Evolutionary conservation across 2,888 invertebrate species (phyloP), one percentile per base, ranked within the genome.

Genomic region (Eledona agricola): DNA sequence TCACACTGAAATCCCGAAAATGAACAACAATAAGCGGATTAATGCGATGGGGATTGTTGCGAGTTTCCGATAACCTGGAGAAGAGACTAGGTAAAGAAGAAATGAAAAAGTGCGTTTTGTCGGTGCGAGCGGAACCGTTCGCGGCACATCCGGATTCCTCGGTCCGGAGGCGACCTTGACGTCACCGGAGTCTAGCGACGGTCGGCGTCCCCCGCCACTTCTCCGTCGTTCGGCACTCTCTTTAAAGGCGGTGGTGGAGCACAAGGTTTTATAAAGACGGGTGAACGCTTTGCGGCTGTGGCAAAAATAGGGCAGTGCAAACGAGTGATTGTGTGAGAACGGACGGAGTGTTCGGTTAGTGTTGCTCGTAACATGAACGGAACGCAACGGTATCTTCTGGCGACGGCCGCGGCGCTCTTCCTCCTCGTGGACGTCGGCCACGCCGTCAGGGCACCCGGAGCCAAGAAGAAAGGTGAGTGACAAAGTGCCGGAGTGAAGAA

Each of bases 201-300:
- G 20, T 34, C 31, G 40, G 17, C 35, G 25, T 42, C 28, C 32
- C 40, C 53, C 47, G 15, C 37, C 37, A 25, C 23, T 1, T 9
- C 12, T 7, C 25, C 31, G 10, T 15, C 29, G 12, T 19, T 15
- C 9, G 23, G 17, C 49, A 23, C 31, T 49, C 47, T 53, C 43
- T 53, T 29, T 32, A 51, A 45, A 29, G 25, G 11, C 26, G 45
- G 54, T 54, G 54, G 54, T 54, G 49, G 54, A 35, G 50, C 45
- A 45, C 81, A 82, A 82, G 82, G 82, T 82, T 82, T 82, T 82
- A 82, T 82, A 82, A 81, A 82, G 79, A 79, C 79, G 80, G 76
- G 80, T 80, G 79, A 80, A 81, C 76, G 80, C 80, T 79, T 77
- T 76, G 79, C 77, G 77, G 78, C 46, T 54, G 61, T 58, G 57